A percentile compares a stretch with the other conserved stretches of the same genome.
Evolutionary conservation across 2,113 vertebrate genomes (phyloP).

Genomic region (Meriones unguiculatus): DNA sequence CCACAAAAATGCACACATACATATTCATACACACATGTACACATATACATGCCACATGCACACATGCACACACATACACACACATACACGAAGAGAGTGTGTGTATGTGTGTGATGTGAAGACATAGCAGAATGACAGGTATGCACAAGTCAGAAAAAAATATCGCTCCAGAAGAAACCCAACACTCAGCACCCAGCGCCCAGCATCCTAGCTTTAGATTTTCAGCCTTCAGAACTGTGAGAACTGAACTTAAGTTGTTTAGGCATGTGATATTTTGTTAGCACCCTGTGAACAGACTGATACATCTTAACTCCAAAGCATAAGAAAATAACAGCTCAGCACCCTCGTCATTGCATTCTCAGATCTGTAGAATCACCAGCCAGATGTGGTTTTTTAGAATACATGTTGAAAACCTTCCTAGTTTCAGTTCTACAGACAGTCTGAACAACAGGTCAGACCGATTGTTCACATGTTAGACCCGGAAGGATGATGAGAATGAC

Average conservation of each 20-base stretch:
- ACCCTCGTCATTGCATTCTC: not conserved
- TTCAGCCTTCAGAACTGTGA: not conserved
- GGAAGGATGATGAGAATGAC: not conserved
- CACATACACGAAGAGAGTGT: not conserved
- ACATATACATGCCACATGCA: not conserved
- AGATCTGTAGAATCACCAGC: not conserved
- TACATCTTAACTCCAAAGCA: not conserved
- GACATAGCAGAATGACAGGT: not conserved
- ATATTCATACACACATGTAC: not conserved
- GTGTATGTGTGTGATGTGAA: not conserved
- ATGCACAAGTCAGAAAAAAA: not conserved
- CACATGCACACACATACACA: fast-evolving
- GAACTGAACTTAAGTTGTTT: not conserved
- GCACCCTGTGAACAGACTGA: not conserved
- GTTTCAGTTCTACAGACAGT: not conserved
- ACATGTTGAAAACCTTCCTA: not conserved
- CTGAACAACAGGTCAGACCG: not conserved
- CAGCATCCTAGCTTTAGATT: conserved; percentile 37
- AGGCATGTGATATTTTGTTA: not conserved
- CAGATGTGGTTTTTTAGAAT: not conserved
- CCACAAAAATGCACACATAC: not conserved
- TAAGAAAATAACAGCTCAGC: not conserved
- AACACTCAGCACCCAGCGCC: not conserved
- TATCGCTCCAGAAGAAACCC: not conserved
- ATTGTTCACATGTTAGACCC: not conserved